Base-by-base conservation (phyloP, 2,113 vertebrate genomes). In the Brachypteracias leptosomus region DNA sequence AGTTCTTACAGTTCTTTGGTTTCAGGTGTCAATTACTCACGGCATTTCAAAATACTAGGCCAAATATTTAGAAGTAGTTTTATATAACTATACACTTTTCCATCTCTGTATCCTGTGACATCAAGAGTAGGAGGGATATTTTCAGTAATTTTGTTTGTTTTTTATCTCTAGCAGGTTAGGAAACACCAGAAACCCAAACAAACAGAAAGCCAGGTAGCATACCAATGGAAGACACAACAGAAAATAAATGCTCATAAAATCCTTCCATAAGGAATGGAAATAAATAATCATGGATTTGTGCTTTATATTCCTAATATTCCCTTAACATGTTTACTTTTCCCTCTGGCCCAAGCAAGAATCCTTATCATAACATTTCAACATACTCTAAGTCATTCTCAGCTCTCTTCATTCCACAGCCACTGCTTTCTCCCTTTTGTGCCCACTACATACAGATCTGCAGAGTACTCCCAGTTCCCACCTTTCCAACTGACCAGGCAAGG, bases 1-100 rank as follows among this genome's bases (percentile, higher is more conserved):
- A 75, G 3, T 72, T 85, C 72, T 83, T 68, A 44, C 26, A 78
- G 31, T 44, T 74, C 57, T 92, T 84, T 40, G 15, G n/a, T 38
- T 87, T 83, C 49, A 40, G 1, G 2, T 47, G 36, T 24, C 63
- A 88, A 26, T 63, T 81, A 88, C 42, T 84, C 38, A 74, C 3
- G 33, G 52, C 55, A 86, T 94, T 93, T 90, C 75, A 86, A 93
- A 90, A 90, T 67, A 91, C 28, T 83, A 88, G 84, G 47, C 13
- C 57, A 85, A 90, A 74, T 90, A 90, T 72, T 89, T 78, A 80
- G 8, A 84, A 90, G 26, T 16, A 88, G 44, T 67, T 93, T 75
- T 57, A 81, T 47, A 1, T 62, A 86, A 78, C 73, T 40, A 78
- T 18, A 88, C 18, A 58, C 6, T 71, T 76, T 81, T 89, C 36